These are phyloP conservation scores for Lophotis ruficrista DNA, from an alignment of 2,113 vertebrate species.

Conservation along the genomic window DNA sequence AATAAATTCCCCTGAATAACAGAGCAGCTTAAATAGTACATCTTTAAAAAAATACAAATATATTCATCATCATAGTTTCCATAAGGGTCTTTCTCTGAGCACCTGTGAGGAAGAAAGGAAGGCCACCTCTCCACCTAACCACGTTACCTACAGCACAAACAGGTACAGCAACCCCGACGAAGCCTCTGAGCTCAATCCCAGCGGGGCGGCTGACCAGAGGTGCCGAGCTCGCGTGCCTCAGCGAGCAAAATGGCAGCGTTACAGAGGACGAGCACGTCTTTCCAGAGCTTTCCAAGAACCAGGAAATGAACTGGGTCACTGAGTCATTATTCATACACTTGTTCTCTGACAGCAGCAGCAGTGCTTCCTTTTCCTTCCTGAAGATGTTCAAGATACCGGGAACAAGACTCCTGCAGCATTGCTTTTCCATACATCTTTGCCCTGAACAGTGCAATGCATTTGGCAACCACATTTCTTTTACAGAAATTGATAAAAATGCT, in stretches of 20 bases:
- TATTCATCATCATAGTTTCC: not conserved
- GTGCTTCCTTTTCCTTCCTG: not conserved
- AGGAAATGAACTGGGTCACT: not conserved
- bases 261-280: not conserved
- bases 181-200: not conserved
- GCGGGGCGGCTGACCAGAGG: accelerated
- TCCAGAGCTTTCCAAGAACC: not conserved
- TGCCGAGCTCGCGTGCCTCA: not conserved
- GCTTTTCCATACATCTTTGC: not conserved
- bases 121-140: not conserved
- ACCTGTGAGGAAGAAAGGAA: not conserved
- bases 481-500: not conserved
- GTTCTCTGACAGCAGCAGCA: not conserved
- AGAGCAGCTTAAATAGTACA: not conserved
- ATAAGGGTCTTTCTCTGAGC: not conserved
- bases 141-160: not conserved
- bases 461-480: not conserved
- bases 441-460: not conserved
- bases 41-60: not conserved
- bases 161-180: accelerated
- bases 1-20: not conserved
- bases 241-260: accelerated
- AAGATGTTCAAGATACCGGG: not conserved
- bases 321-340: not conserved
- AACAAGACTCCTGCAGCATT: not conserved